Base-by-base conservation (phyloP, 2,797 vertebrate species). In the Rhinatrema bivittatum region DNA sequence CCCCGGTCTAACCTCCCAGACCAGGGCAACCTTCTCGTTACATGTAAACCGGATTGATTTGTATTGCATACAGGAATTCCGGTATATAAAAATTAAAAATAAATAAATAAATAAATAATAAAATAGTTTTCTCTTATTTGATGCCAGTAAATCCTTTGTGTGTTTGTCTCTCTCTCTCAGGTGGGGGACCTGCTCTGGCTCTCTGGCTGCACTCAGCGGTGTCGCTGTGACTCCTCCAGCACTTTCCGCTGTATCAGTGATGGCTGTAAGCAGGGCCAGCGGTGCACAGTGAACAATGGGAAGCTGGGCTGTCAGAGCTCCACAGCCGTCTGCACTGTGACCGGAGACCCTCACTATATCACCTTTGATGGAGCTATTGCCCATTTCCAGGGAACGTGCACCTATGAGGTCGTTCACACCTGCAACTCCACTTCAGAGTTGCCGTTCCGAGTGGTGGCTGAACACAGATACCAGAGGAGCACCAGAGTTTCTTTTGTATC, bases 321-420 rank as follows among this genome's bases (percentile, higher is more conserved):
- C 32, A 5, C 65, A 56, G 66, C 70, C 36, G 80, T 66, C 9
- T 82, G 86, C 50, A 64, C 40, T 0, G 65, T 73, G 10, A 84
- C 50, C 2, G 85, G 86, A 0, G 82, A 85, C 22, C 79, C 84
- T 5, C 85, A 89, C 43, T 87, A 86, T 62, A 20, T 61, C 50
- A 79, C 76, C 0, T 87, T 81, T 3, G 85, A 88, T 8, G 80
- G 82, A 5, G 68, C 74, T 1, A 2, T 87, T 21, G 57, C 67
- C 13, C 72, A 85, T 58, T 83, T 76, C 42, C 63, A 82, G 67
- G 86, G 87, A 6, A 71, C 75, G 25, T 89, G 87, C 16, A 65
- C 76, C 17, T 88, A 89, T 8, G 31, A 69, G 41, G 55, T 88
- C 15, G 16, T 71, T 5, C 26, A 35, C 28, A 76, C 69, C n/a